These are phyloP conservation scores for Idaea straminata DNA, from an alignment of 2,888 invertebrate genomes.

Conservation along the genomic window DNA sequence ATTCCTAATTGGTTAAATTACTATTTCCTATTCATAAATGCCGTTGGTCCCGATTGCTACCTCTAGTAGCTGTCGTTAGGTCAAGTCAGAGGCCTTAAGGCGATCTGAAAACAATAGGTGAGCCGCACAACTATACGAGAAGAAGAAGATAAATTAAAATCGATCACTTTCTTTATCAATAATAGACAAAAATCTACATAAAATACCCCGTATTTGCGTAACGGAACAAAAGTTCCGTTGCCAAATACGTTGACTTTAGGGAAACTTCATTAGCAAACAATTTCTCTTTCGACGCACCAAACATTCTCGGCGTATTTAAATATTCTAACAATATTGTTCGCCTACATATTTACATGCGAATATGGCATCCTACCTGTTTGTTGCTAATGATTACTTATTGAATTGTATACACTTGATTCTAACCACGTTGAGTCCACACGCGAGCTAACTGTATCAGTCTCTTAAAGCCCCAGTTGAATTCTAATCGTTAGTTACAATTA, in stretches of 20 bases:
- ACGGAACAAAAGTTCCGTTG: slow-evolving; percentile 22
- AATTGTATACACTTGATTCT: slow-evolving; percentile 59
- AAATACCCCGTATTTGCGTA: slow-evolving; percentile 25
- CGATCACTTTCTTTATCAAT: slow-evolving; percentile 24
- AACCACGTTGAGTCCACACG: slow-evolving; percentile 67
- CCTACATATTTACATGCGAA: slow-evolving; percentile 51
- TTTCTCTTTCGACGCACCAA: slow-evolving; percentile 56
- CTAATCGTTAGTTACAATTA: slow-evolving; percentile 74
- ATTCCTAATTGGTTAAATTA: no score
- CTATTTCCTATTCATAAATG: no score
- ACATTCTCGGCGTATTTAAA: slow-evolving; percentile 41
- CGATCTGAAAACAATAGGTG: no score
- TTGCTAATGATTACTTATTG: slow-evolving; percentile 47
- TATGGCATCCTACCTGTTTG: slow-evolving; percentile 30
- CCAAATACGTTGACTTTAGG: slow-evolving; percentile 30
- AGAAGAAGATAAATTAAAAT: no score
- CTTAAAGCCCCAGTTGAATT: slow-evolving; percentile 67
- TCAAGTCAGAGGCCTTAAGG: no score
- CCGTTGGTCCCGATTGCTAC: no score
- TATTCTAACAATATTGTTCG: slow-evolving; percentile 43
- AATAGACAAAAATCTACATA: slow-evolving; percentile 16
- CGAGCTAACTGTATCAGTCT: slow-evolving; percentile 74
- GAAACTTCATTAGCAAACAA: slow-evolving; percentile 53
- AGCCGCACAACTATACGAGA: no score
- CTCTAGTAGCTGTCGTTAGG: no score